phyloP scores from a whole-genome alignment of 2,888 invertebrate genomes.

The Tiphia femorata region DNA sequence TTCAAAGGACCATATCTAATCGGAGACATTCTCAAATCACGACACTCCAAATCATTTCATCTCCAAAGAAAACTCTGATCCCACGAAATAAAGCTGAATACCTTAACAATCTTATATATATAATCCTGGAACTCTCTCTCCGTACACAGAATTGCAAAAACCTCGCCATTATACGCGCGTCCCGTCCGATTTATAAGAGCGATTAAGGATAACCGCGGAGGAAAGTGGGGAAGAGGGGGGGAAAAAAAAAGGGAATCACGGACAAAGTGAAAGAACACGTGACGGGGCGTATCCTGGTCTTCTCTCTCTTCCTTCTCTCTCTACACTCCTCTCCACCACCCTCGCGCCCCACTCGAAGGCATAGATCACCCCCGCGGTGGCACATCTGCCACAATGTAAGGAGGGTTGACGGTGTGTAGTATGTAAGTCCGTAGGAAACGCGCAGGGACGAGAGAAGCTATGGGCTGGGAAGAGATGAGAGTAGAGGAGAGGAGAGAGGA shows the following conservation, averaged over 20 bases:
- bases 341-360: constrained; percentile 55
- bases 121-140: neutral
- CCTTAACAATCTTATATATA: too few species aligned
- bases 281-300: constrained; percentile 50
- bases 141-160: neutral
- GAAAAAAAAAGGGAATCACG: constrained; percentile 48
- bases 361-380: constrained; percentile 54
- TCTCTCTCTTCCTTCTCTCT: too few species aligned
- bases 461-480: neutral
- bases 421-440: constrained; percentile 37
- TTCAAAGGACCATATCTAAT: too few species aligned
- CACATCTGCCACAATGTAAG: constrained; percentile 46
- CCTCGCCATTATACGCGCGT: neutral
- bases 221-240: constrained; percentile 38
- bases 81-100: too few species aligned
- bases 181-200: neutral
- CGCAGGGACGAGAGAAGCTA: constrained; percentile 34
- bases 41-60: too few species aligned
- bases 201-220: neutral
- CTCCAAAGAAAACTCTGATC: too few species aligned
- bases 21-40: too few species aligned
- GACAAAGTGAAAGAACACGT: constrained; percentile 58
- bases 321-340: too few species aligned
- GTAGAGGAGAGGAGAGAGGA: neutral
- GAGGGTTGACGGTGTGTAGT: constrained; percentile 32